Evolutionary conservation across 2,888 invertebrate species (phyloP), one percentile per base, ranked within the genome.

Genomic region (Alcis repandata): DNA sequence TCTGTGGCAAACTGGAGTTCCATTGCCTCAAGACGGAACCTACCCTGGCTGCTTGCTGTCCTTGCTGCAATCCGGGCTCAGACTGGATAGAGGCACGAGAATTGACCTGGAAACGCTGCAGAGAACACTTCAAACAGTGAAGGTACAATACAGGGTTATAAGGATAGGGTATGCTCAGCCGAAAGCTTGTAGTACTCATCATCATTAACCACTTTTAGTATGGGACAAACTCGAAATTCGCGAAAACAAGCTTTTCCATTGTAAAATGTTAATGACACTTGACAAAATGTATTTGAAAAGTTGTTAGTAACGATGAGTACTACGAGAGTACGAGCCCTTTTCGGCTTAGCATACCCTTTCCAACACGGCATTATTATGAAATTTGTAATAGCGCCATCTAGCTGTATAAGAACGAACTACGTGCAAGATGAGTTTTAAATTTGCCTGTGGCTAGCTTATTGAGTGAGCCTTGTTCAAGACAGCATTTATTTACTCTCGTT

Each of bases 21-120:
- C 70, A 0, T 56, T 93, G 51, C 88, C 89, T 0, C 77, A 80
- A 36, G 89, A 93, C 58, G 92, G 92, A 8, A 87, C 88, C 0
- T 93, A 92, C 68, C 93, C 93, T 0, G 92, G 91, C 17, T 71
- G 85, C 17, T 68, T 94, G 52, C 79, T 92, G 13, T 79, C 88
- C 0, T 63, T 91, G 43, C 71, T 93, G 41, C 86, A 87, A 58
- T 75, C 76, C 0, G 91, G 91, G 0, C 78, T 94, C 0, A 71
- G 75, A n/a, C 68, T 90, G 41, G 72, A 81, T 11, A 68, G 91
- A 1, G 63, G 70, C 3, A 78, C 83, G 0, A 77, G 93, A n/a
- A 74, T 83, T 1, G 82, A 85, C 52, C 74, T 94, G 0, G 75
- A 80, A 11, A 70, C 74, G 0, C 56, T 92, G 20, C 89, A 87